Conservation (phyloP, 2,113 vertebrate species). For the Corythaeola cristata region DNA sequence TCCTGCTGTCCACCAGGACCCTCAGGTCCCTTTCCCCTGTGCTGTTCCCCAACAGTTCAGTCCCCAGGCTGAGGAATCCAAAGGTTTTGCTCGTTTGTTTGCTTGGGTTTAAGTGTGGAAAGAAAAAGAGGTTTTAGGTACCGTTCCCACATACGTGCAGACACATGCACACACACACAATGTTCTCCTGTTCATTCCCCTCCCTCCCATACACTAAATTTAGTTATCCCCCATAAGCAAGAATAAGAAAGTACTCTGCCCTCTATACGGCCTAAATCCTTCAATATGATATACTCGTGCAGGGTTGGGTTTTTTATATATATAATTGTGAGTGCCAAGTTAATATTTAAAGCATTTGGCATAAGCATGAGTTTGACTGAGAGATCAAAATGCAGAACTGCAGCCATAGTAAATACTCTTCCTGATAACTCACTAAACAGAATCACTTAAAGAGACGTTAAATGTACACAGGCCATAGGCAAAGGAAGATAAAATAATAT, state of each 20-base stretch:
- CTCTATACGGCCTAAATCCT: background rate
- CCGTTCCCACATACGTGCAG: background rate
- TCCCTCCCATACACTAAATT: background rate
- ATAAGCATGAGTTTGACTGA: background rate
- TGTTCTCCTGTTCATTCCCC: background rate
- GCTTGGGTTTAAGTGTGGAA: background rate
- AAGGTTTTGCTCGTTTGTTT: background rate
- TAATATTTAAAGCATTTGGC: constrained; percentile 18
- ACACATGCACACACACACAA: background rate
- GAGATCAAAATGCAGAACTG: background rate
- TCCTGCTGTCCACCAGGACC: no score
- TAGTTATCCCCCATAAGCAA: background rate
- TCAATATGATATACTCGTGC: background rate
- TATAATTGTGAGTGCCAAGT: background rate
- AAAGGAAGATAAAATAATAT: background rate
- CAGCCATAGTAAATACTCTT: background rate
- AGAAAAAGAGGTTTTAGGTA: background rate
- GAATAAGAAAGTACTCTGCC: background rate
- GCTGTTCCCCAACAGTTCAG: no score
- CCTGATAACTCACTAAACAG: background rate
- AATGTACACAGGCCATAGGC: background rate
- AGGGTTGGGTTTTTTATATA: background rate
- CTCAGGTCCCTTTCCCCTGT: no score
- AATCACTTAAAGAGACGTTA: background rate
- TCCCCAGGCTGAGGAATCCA: background rate